These are phyloP conservation scores for Dermochelys coriacea DNA, from an alignment of 2,797 vertebrate species.

Conservation along the genomic window DNA sequence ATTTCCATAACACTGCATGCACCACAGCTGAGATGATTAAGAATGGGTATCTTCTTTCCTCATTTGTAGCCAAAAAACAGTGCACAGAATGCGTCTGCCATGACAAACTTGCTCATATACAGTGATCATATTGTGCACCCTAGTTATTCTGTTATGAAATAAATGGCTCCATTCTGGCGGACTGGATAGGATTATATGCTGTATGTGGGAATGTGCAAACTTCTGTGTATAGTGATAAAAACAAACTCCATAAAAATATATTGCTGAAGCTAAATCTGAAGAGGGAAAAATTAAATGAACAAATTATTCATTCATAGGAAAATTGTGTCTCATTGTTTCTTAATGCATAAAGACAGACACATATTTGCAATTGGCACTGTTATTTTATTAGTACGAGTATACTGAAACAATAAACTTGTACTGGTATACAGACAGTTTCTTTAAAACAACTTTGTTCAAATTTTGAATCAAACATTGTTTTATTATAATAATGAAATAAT, in stretches of 20 bases:
- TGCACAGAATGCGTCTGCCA: rapidly evolving
- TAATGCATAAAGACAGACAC: constrained; percentile 48
- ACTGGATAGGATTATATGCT: background rate
- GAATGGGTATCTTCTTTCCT: rapidly evolving
- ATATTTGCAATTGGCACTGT: constrained; percentile 91
- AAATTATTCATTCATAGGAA: background rate
- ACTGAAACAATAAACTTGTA: constrained; percentile 94
- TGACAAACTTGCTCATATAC: background rate
- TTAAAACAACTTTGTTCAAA: constrained; percentile 97
- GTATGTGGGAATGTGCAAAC: rapidly evolving
- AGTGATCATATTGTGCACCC: background rate
- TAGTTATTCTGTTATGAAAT: background rate
- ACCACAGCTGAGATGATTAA: background rate
- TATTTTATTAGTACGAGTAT: constrained; percentile 97
- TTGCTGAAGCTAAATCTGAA: rapidly evolving
- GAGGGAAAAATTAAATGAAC: background rate
- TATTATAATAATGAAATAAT: constrained; percentile 97
- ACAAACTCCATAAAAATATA: background rate
- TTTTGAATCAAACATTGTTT: constrained; percentile 97
- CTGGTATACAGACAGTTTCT: constrained; percentile 95
- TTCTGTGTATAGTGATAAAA: background rate
- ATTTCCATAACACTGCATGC: rapidly evolving
- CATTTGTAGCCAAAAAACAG: rapidly evolving
- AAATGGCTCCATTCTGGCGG: background rate
- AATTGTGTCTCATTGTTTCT: background rate